phyloP scores from a whole-genome alignment of 2,888 invertebrate species.

The Drosophila mettleri region DNA sequence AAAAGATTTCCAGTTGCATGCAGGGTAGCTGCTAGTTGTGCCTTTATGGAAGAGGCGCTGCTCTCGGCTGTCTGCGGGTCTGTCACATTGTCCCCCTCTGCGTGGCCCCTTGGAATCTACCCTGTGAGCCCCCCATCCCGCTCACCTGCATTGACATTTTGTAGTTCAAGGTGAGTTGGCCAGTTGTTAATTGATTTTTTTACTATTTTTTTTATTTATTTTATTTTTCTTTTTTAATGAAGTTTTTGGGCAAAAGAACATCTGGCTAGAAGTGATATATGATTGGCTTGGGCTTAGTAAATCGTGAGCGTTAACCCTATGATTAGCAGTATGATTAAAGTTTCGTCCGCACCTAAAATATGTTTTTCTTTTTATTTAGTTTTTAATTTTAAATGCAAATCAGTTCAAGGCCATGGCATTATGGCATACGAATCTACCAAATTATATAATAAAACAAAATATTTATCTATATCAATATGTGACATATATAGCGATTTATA shows the following conservation, averaged over 20 bases:
- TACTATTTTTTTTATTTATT: not conserved
- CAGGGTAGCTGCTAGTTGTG: slow-evolving; percentile 1
- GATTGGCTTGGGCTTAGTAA: slow-evolving; percentile 3
- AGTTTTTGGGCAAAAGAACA: slow-evolving; percentile 44
- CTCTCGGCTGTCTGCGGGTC: not conserved
- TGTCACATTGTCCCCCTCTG: not conserved
- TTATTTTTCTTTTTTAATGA: not conserved
- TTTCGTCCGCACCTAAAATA: slow-evolving; percentile 42
- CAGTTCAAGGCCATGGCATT: slow-evolving; percentile 68
- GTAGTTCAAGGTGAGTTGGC: slow-evolving; percentile 75
- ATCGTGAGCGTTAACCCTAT: not conserved
- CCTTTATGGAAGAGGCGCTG: not conserved
- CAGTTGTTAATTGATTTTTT: slow-evolving; percentile 4
- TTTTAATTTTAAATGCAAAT: slow-evolving; percentile 37
- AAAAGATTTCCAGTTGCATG: not conserved
- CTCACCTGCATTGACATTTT: slow-evolving; percentile 53
- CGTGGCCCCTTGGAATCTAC: not conserved
- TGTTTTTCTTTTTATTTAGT: not conserved
- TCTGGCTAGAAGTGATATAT: slow-evolving; percentile 33
- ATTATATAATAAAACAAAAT: slow-evolving; percentile 21
- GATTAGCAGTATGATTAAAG: slow-evolving; percentile 21
- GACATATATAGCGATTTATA: slow-evolving; percentile 3
- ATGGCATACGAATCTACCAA: slow-evolving; percentile 33
- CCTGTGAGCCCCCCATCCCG: not conserved
- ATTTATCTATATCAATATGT: slow-evolving; percentile 5